phyloP scores from a whole-genome alignment of 2,888 invertebrate genomes.

The Dasypolia templi region DNA sequence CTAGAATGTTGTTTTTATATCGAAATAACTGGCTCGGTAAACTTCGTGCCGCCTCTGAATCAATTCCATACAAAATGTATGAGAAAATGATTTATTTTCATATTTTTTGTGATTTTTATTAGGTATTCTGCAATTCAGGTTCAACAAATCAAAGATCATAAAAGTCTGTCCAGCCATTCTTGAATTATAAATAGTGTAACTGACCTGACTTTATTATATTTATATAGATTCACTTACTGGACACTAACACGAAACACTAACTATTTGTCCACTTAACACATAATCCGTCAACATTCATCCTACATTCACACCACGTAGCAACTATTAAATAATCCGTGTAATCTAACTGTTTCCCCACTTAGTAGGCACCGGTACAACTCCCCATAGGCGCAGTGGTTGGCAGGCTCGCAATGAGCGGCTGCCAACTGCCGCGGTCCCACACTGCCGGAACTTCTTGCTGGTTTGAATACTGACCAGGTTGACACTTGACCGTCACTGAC shows the following conservation, averaged over 20 bases:
- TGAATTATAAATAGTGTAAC: too few species aligned
- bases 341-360: conserved; percentile 44
- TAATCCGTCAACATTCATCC: not conserved
- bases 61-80: too few species aligned
- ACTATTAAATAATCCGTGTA: conserved; percentile 48
- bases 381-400: conserved; percentile 41
- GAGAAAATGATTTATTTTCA: too few species aligned
- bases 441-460: conserved; percentile 43
- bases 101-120: too few species aligned
- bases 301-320: not conserved
- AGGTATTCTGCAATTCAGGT: too few species aligned
- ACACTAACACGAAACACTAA: not conserved
- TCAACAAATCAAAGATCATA: too few species aligned
- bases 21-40: too few species aligned
- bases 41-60: too few species aligned
- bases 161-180: too few species aligned
- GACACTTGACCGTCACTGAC: conserved; percentile 21
- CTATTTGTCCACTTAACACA: not conserved
- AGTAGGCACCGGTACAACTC: conserved; percentile 24
- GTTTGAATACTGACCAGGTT: conserved; percentile 41
- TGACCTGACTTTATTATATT: too few species aligned
- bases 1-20: too few species aligned
- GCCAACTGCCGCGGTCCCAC: conserved; percentile 54
- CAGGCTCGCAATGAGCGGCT: conserved; percentile 26
- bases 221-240: too few species aligned